These are phyloP conservation scores for Scaptomyza hsui DNA, from an alignment of 1,140 invertebrate genomes.

Conservation along the genomic window DNA sequence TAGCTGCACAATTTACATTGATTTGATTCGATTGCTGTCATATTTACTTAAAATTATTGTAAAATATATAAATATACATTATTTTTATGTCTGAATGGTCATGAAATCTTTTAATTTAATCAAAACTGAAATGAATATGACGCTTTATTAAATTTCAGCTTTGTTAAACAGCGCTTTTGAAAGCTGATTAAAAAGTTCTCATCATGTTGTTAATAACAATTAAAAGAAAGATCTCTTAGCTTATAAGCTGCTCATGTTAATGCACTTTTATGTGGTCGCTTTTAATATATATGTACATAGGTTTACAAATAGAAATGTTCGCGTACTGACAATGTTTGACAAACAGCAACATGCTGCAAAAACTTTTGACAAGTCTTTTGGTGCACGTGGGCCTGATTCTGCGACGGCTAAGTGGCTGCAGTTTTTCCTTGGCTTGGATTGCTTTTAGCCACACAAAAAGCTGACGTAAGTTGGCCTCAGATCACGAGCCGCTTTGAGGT, in stretches of 20 bases:
- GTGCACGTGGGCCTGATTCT: constrained; percentile 19
- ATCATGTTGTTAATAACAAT: no score
- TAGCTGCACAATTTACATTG: neutral
- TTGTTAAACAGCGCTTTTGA: no score
- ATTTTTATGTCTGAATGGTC: no score
- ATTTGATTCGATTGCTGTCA: neutral
- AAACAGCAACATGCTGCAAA: constrained; percentile 10
- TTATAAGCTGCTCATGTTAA: no score
- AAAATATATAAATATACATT: constrained; percentile 18
- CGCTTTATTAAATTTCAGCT: no score
- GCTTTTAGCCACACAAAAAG: constrained; percentile 45
- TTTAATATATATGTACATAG: no score
- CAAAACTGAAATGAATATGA: no score
- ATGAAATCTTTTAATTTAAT: no score
- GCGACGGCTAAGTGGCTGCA: constrained; percentile 41
- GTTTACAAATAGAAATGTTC: no score
- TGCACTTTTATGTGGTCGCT: no score
- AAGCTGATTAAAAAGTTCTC: no score
- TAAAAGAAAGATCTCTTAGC: no score
- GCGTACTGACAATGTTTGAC: constrained; percentile 12
- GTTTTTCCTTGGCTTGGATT: constrained; percentile 32
- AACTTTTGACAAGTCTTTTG: constrained; percentile 25
- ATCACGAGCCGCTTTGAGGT: constrained; percentile 43
- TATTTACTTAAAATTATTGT: constrained; percentile 27
- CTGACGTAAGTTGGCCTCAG: constrained; percentile 41